These are phyloP conservation scores for Ceratotherium simum DNA, from an alignment of 2,113 vertebrate genomes.

Conservation along the genomic window DNA sequence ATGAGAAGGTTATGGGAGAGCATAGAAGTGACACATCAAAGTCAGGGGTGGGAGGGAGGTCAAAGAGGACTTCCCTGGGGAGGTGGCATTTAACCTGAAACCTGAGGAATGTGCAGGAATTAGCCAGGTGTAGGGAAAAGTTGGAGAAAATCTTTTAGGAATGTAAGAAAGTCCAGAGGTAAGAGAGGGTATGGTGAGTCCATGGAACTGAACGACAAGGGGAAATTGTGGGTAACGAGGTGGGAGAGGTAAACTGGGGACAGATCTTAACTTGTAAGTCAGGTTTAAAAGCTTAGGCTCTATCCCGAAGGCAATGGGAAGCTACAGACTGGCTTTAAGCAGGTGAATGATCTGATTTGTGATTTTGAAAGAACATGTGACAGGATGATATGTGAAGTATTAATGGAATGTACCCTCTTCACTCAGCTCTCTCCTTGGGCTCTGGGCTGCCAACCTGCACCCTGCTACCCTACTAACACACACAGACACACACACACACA, in stretches of 20 bases:
- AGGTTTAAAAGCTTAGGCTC: slow-evolving; percentile 57
- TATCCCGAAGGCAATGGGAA: slow-evolving; percentile 44
- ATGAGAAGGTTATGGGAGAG: not conserved
- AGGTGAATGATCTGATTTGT: not conserved
- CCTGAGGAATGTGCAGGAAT: not conserved
- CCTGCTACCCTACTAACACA: not conserved
- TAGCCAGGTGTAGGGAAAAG: not conserved
- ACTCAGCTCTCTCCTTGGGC: not conserved
- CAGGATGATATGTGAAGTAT: not conserved
- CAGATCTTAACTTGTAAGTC: slow-evolving; percentile 15
- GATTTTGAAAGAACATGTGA: slow-evolving; percentile 25
- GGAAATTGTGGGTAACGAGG: not conserved
- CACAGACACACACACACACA: not conserved
- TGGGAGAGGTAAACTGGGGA: slow-evolving; percentile 10
- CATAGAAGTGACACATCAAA: not conserved
- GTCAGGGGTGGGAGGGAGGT: not conserved
- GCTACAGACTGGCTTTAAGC: not conserved
- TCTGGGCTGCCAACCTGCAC: not conserved
- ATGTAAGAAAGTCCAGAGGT: slow-evolving; percentile 15
- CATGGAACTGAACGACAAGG: not conserved
- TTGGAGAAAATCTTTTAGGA: slow-evolving; percentile 1
- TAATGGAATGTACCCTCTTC: not conserved
- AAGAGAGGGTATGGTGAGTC: not conserved
- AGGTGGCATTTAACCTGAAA: not conserved
- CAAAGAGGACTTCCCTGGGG: not conserved